These are phyloP conservation scores for Andrena bucephala DNA, from an alignment of 2,888 invertebrate genomes.

Conservation along the genomic window DNA sequence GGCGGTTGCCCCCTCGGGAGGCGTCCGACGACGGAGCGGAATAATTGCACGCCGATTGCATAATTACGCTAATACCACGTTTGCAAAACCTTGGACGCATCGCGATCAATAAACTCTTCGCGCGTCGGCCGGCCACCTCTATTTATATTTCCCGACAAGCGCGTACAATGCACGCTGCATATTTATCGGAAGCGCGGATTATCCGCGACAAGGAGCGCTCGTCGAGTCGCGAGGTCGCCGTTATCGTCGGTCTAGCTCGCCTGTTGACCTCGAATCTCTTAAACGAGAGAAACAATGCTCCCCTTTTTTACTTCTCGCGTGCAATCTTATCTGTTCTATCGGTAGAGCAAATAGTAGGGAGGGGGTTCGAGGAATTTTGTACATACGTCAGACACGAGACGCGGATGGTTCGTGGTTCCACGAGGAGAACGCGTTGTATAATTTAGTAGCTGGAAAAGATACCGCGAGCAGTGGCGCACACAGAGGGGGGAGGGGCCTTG, in stretches of 20 bases:
- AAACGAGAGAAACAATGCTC: constrained; percentile 3
- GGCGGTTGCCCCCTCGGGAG: constrained; percentile 43
- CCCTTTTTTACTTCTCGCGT: not conserved
- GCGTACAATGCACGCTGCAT: not conserved
- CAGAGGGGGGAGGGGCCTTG: too few species aligned
- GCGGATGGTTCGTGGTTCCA: too few species aligned
- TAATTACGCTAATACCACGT: constrained; percentile 53
- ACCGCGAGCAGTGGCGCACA: too few species aligned
- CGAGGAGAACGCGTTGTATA: too few species aligned
- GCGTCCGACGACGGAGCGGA: constrained; percentile 52
- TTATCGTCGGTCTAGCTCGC: constrained; percentile 1
- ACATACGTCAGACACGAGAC: too few species aligned
- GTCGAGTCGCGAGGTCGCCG: not conserved
- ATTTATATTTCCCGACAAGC: constrained; percentile 42
- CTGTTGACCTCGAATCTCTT: constrained; percentile 8
- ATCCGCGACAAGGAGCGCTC: not conserved
- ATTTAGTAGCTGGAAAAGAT: too few species aligned
- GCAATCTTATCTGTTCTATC: too few species aligned
- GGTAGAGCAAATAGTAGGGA: too few species aligned
- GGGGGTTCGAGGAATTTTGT: too few species aligned
- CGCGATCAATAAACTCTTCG: constrained; percentile 64
- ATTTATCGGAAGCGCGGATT: constrained; percentile 32
- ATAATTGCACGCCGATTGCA: constrained; percentile 64
- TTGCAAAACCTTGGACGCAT: constrained; percentile 43
- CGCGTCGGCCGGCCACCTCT: constrained; percentile 24